Evolutionary conservation across 2,888 invertebrate species (phyloP).

Genomic region (Epirrita christyi): DNA sequence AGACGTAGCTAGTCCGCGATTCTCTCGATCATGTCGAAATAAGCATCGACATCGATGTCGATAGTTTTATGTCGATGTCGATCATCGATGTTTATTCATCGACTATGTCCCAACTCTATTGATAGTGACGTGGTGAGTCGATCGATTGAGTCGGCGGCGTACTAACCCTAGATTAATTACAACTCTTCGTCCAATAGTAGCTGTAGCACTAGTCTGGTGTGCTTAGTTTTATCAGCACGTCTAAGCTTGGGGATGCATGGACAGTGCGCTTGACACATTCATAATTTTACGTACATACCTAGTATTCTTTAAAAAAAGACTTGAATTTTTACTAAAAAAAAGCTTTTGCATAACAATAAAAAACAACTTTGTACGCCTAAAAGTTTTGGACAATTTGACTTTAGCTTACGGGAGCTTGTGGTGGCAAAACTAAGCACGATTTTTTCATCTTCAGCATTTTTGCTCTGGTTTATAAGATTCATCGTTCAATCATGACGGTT

Average conservation of each 20-base stretch:
- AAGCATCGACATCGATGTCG: slow-evolving; percentile 32
- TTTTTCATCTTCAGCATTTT: slow-evolving; percentile 62
- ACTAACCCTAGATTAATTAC: slow-evolving; percentile 67
- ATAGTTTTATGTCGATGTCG: slow-evolving; percentile 30
- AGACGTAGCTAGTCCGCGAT: slow-evolving; percentile 61
- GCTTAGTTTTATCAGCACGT: slow-evolving; percentile 71
- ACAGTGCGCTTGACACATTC: slow-evolving; percentile 15
- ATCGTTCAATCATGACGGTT: slow-evolving; percentile 41
- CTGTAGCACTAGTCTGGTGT: slow-evolving; percentile 63
- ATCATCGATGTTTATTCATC: slow-evolving; percentile 29
- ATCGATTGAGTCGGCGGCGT: slow-evolving; percentile 57
- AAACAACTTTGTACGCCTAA: slow-evolving; percentile 12
- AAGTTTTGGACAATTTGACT: slow-evolving; percentile 26
- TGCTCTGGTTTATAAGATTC: slow-evolving; percentile 53
- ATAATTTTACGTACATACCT: slow-evolving; percentile 22
- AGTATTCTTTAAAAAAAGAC: slow-evolving; percentile 21
- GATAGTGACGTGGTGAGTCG: slow-evolving; percentile 38
- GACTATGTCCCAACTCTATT: slow-evolving; percentile 29
- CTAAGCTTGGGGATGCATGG: slow-evolving; percentile 32
- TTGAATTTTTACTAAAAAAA: slow-evolving; percentile 36
- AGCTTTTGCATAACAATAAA: slow-evolving; percentile 37
- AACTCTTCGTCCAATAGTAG: slow-evolving; percentile 80
- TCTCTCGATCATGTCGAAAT: slow-evolving; percentile 41
- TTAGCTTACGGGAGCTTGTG: slow-evolving; percentile 42
- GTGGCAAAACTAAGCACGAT: slow-evolving; percentile 66